Base-by-base conservation (phyloP, 1,140 invertebrate genomes). In the Rhizoglyphus robini region DNA sequence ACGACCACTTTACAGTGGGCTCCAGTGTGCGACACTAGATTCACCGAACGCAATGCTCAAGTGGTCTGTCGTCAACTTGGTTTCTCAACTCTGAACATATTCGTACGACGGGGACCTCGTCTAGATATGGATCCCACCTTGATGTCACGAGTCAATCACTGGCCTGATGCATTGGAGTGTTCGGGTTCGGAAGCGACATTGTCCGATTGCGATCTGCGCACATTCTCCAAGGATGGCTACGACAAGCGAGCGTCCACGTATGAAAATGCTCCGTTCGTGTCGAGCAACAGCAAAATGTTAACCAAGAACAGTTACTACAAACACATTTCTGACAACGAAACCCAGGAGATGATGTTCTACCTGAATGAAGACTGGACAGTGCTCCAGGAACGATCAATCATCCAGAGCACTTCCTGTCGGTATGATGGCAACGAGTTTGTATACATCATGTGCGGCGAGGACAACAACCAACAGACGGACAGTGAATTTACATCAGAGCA, bases 11-110 rank as follows among this genome's bases (percentile, higher is more conserved):
- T 90, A 11, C 91, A 97, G 74, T 97, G 93, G 91, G 88, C 96
- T 41, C 90, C 96, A 0, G 84, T 97, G 73, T 99, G 96, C 76
- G 96, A 99, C 79, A 81, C 82, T 57, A 80, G 91, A 64, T 99
- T 99, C 74, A 95, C 90, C 0, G 88, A 95, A 74, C 80, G 90
- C 72, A 96, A 96, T 75, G 90, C 90, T 2, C 85, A 93, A 80
- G 91, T 98, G 0, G 89, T 96, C 0, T 99, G 96, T 73, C 81
- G 88, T 25, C 88, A 97, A 74, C 75, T 99, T n/a, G 91, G 92
- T 20, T 86, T 86, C 70, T 87, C 93, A 74, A 83, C 85, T 0
- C 80, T 95, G 18, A 94, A 96, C 75, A 85, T 90, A 1, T 90
- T 85, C 73, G 85, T 93, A 66, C 83, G 86, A 68, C 82, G 85